A percentile compares a stretch with the other conserved stretches of the same genome.
These are phyloP conservation scores for Plectrocnemia conspersa DNA, from an alignment of 1,140 invertebrate genomes.

Conservation along the genomic window DNA sequence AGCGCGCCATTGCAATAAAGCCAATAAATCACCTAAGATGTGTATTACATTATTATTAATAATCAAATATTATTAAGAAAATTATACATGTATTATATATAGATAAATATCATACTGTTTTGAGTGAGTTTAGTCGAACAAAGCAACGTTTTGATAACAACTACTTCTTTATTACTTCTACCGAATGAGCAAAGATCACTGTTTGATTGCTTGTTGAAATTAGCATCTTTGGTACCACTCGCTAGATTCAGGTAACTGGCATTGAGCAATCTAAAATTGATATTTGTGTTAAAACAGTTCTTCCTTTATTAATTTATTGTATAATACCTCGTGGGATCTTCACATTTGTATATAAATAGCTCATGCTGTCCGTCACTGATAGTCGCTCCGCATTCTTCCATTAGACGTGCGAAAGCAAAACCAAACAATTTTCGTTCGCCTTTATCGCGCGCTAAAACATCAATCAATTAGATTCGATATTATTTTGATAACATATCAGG, in stretches of 20 bases:
- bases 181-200: conserved; percentile 65
- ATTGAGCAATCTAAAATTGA: conserved; percentile 58
- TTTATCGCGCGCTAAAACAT: conserved; percentile 72
- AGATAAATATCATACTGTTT: conserved; percentile 60
- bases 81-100: conserved; percentile 12
- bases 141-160: conserved; percentile 76
- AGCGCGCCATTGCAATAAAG: conserved; percentile 85
- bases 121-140: conserved; percentile 95
- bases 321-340: conserved; percentile 62
- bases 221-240: conserved; percentile 63
- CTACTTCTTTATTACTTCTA: conserved; percentile 77
- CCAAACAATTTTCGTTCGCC: conserved; percentile 88
- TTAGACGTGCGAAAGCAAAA: conserved; percentile 85
- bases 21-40: conserved; percentile 72
- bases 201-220: conserved; percentile 60
- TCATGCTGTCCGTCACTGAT: conserved; percentile 81
- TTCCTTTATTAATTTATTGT: background rate
- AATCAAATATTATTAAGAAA: conserved; percentile 17
- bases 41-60: conserved; percentile 8
- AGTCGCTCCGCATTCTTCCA: conserved; percentile 86
- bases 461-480: background rate
- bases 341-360: conserved; percentile 88
- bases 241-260: conserved; percentile 70
- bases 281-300: background rate
- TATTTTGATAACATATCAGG: no score